Base-by-base conservation (phyloP, 2,113 vertebrate genomes). In the Varanus salvator region DNA sequence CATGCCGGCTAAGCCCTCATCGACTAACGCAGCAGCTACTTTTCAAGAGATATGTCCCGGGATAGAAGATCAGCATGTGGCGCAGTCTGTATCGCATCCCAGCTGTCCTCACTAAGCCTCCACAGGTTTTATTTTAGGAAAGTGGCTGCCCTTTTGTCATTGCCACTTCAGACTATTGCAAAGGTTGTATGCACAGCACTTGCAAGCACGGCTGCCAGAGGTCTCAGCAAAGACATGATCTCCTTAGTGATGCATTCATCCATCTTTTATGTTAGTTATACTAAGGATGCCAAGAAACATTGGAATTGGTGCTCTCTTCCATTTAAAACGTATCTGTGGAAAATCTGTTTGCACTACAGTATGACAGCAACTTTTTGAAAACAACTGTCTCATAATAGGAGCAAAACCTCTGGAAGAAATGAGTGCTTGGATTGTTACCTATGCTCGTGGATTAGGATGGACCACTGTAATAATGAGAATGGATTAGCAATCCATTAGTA, bases 1-100 rank as follows among this genome's bases (percentile, higher is more conserved):
- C 87, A 98, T 99, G 95, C 98, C 98, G 60, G 97, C 97, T 1
- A 97, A 97, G 80, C 86, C 90, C 31, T 50, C 75, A 64, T 68
- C 29, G 19, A 27, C 7, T 34, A 71, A 54, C 27, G 1, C 15
- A 78, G 3, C 60, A 7, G 21, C 72, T 34, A 8, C 9, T 77
- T 34, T 25, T 27, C 34, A 15, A 72, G 54, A 27, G 8, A 8
- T 31, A 50, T 27, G 7, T 82, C 23, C n/a, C n/a, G 60, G 25
- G 15, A n/a, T 4, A 48, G 29, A 83, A 34, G 5, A 34, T n/a
- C 19, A 87, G 7, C 17, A 34, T 48, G 15, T 44, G 44, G 14
- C 27, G 7, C 25, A 3, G 44, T 72, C 27, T 15, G n/a, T 34
- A 64, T 19, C 17, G 29, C 34, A 48, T 64, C 38, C 54, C 4